A percentile compares a stretch with the other conserved stretches of the same genome.
phyloP scores from a whole-genome alignment of 2,888 invertebrate species.

The Chelonus formosanus region DNA sequence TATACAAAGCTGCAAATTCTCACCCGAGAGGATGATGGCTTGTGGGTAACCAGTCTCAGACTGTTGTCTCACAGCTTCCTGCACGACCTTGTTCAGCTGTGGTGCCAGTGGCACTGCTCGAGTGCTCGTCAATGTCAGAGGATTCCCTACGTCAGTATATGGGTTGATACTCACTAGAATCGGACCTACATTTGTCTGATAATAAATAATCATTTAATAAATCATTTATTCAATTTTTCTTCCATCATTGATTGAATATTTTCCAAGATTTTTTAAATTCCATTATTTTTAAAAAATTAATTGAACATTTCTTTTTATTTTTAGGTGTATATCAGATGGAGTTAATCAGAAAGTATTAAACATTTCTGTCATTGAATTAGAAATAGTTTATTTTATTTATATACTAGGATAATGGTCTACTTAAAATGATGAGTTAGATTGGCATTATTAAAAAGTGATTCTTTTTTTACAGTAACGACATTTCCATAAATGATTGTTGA shows the following conservation, averaged over 20 bases:
- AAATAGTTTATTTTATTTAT: no score
- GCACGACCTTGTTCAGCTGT: conserved; percentile 88
- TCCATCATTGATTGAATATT: not conserved
- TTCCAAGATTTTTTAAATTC: not conserved
- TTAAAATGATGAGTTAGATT: not conserved
- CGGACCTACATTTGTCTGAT: conserved; percentile 91
- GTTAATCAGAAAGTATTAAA: no score
- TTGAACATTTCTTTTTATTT: no score
- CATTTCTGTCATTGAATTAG: no score
- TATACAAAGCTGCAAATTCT: conserved; percentile 34
- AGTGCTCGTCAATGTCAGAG: conserved; percentile 84
- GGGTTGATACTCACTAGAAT: conserved; percentile 90
- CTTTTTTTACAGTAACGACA: not conserved
- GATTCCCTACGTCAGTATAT: conserved; percentile 86
- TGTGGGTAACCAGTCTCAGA: conserved; percentile 96
- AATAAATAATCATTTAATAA: conserved; percentile 2
- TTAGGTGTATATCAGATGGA: no score
- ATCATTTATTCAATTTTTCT: not conserved
- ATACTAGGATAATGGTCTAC: no score
- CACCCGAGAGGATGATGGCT: conserved; percentile 90
- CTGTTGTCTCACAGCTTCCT: conserved; percentile 92
- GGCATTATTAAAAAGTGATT: not conserved
- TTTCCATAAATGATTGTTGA: not conserved
- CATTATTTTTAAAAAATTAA: not conserved
- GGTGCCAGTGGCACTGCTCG: conserved; percentile 77